A percentile compares a stretch with the other conserved stretches of the same genome.
Evolutionary conservation across 1,140 invertebrate genomes (phyloP).

Genomic region (Leptinotarsa texana): DNA sequence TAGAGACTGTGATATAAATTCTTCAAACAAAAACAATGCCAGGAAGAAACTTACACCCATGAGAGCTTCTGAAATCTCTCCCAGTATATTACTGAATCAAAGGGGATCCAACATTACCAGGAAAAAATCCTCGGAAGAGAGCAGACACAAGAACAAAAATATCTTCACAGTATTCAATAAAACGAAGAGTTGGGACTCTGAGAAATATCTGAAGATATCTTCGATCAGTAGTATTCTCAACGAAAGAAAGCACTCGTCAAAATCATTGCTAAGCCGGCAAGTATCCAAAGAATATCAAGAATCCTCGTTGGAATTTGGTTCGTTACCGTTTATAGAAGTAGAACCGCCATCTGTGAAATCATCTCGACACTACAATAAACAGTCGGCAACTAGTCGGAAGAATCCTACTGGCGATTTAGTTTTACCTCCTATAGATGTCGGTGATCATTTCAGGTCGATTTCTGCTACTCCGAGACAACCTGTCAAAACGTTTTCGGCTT

Average conservation of each 20-base stretch:
- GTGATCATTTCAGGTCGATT: constrained; percentile 38
- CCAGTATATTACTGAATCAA: constrained; percentile 26
- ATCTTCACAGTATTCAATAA: constrained; percentile 27
- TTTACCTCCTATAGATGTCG: constrained; percentile 37
- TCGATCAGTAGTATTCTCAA: constrained; percentile 8
- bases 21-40: constrained; percentile 14
- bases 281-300: constrained; percentile 19
- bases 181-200: constrained; percentile 22
- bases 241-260: constrained; percentile 13
- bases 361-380: not conserved
- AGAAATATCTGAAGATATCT: constrained; percentile 29
- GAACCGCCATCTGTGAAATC: constrained; percentile 18
- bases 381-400: constrained; percentile 2
- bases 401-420: constrained; percentile 23
- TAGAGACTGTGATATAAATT: not conserved
- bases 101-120: constrained; percentile 14
- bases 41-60: constrained; percentile 20
- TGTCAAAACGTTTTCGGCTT: constrained; percentile 12
- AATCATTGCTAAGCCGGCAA: constrained; percentile 24
- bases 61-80: constrained; percentile 22
- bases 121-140: constrained; percentile 1
- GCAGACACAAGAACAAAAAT: not conserved
- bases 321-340: constrained; percentile 28
- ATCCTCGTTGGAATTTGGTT: not conserved
- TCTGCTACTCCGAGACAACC: constrained; percentile 33